Evolutionary conservation across 2,113 vertebrate genomes (phyloP), one percentile per base, ranked within the genome.

Genomic region (Crotophaga sulcirostris): DNA sequence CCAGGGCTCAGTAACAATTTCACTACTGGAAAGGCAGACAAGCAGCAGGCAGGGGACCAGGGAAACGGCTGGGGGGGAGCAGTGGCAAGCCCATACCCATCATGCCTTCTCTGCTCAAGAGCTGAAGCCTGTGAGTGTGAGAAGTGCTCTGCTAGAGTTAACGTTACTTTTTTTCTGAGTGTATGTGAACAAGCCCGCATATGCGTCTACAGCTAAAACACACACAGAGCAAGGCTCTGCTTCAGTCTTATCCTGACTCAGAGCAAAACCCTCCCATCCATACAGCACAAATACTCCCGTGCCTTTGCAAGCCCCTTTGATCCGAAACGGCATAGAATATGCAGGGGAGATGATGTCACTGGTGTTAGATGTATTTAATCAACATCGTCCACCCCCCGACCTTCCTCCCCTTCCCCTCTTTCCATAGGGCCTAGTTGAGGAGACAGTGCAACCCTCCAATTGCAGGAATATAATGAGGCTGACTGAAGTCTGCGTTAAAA

Each of bases 1-100:
- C 95, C 92, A 81, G 96, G 94, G 95, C 94, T 96, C 42, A 1
- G 94, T 95, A 87, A 78, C 79, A 97, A 51, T 96, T 97, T 95
- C 55, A 11, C 24, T 79, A 16, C 84, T 84, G 95, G 89, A 75
- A 88, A 94, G 75, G 69, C 76, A 94, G 81, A 42, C 0, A 5
- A 73, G 84, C 29, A 49, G 77, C 93, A 86, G 51, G 2, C 28
- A 51, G 44, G 77, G 63, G 63, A 56, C 2, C 15, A 9, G 76
- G 69, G 68, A 25, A 58, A 78, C 28, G 64, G 92, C 42, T 12
- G 34, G 34, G 64, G 64, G 59, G 36, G 16, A 87, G 45, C 8
- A 1, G 28, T 55, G 60, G 45, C 40, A 29, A 31, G 42, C 75
- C 70, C 54, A 47, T 63, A 38, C 49, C 79, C 80, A 44, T 74